A percentile compares a stretch with the other conserved stretches of the same genome.
Conservation (phyloP, 2,797 vertebrate genomes). For the Geotrypetes seraphini region DNA sequence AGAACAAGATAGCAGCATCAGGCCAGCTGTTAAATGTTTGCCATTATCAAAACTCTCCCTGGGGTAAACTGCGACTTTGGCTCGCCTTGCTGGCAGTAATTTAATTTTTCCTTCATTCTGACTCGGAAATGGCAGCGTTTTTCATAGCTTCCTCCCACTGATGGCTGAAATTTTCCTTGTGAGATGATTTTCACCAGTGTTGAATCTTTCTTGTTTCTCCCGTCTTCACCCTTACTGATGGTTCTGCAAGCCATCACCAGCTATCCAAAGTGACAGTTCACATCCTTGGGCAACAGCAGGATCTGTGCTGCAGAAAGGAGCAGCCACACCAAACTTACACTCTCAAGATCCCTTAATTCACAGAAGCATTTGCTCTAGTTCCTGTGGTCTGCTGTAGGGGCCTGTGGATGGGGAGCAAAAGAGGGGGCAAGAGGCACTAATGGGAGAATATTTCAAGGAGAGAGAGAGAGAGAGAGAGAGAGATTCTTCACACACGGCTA, state of each 20-base stretch:
- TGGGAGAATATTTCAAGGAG: conserved; percentile 50
- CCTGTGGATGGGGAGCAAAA: too few relatives aligned
- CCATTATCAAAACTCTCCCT: conserved; percentile 68
- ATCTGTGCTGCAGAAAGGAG: conserved; percentile 82
- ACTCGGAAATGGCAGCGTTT: conserved; percentile 68
- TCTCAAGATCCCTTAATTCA: conserved; percentile 85
- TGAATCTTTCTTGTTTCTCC: conserved; percentile 68
- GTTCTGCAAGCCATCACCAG: conserved; percentile 86
- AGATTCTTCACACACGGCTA: conserved; percentile 79
- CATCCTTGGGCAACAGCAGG: conserved; percentile 85
- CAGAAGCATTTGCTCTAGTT: conserved; percentile 97
- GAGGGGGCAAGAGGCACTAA: conserved; percentile 46
- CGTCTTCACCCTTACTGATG: conserved; percentile 91
- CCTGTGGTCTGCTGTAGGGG: conserved; percentile 79
- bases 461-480: too few relatives aligned
- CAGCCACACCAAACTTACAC: conserved; percentile 72
- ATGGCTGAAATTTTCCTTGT: conserved; percentile 66
- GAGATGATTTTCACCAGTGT: conserved; percentile 72
- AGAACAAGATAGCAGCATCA: conserved; percentile 66
- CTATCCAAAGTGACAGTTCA: conserved; percentile 96
- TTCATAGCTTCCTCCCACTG: conserved; percentile 64
- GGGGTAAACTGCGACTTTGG: conserved; percentile 66
- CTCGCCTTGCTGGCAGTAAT: conserved; percentile 69
- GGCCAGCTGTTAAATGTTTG: conserved; percentile 75
- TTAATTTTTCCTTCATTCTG: conserved; percentile 70